Conservation (phyloP, 1,140 invertebrate genomes). For the Cyclargus thomasi region DNA sequence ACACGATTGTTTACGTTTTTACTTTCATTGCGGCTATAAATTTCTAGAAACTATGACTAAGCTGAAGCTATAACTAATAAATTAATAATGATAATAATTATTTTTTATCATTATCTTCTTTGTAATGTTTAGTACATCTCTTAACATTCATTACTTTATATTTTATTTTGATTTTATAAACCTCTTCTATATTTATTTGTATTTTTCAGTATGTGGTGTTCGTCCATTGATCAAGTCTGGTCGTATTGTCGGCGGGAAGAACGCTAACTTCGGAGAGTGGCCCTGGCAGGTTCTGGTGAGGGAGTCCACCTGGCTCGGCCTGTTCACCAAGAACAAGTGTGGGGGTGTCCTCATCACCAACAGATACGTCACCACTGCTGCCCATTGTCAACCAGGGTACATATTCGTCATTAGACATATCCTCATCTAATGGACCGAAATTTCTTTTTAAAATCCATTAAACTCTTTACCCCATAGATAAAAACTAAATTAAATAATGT, state of each 20-base stretch:
- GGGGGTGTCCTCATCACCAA: slow-evolving; percentile 93
- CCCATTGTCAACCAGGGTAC: slow-evolving; percentile 95
- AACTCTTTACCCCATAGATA: no score
- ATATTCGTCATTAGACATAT: slow-evolving; percentile 29
- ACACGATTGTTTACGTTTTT: slow-evolving; percentile 3
- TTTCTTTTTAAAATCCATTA: no score
- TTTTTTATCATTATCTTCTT: no score
- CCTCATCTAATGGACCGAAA: no score
- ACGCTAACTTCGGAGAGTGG: slow-evolving; percentile 90
- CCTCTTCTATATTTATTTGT: background rate
- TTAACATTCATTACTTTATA: background rate
- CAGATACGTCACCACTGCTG: slow-evolving; percentile 91
- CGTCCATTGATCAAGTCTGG: slow-evolving; percentile 86
- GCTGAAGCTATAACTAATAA: no score
- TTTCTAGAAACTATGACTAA: no score
- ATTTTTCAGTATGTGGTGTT: slow-evolving; percentile 87
- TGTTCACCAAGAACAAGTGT: slow-evolving; percentile 97
- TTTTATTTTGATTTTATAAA: background rate
- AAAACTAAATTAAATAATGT: no score
- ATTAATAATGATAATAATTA: no score
- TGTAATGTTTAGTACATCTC: no score
- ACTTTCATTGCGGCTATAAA: background rate
- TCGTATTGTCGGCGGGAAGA: slow-evolving; percentile 92
- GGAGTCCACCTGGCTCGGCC: slow-evolving; percentile 93
- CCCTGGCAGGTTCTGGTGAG: slow-evolving; percentile 95